Conservation (phyloP, 1,140 invertebrate species). For the Trachelipus rathkii region DNA sequence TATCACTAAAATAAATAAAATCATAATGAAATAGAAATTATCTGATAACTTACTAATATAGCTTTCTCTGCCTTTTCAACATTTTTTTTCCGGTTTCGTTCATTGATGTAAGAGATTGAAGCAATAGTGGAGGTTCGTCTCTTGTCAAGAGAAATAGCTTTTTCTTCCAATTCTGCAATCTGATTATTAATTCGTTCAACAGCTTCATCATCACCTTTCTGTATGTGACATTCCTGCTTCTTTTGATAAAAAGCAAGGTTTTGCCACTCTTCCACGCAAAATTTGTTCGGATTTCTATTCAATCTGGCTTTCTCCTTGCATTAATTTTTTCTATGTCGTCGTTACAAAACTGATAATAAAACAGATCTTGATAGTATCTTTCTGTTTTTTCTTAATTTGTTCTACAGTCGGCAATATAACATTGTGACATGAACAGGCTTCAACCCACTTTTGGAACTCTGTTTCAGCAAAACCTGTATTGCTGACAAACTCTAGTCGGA, state of each 20-base stretch:
- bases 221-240: conserved; percentile 67
- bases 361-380: conserved; percentile 78
- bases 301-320: conserved; percentile 82
- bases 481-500: conserved; percentile 93
- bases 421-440: conserved; percentile 64
- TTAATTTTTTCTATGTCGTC: conserved; percentile 68
- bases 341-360: conserved; percentile 82
- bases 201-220: conserved; percentile 66
- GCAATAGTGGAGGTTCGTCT: conserved; percentile 83
- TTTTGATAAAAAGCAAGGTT: conserved; percentile 87
- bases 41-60: conserved; percentile 53
- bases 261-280: conserved; percentile 99
- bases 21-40: conserved; percentile 51
- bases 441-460: conserved; percentile 91
- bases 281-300: conserved; percentile 85
- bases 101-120: conserved; percentile 94
- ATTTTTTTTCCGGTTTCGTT: conserved; percentile 86
- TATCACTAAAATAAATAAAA: not conserved
- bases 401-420: conserved; percentile 77
- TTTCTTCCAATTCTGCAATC: conserved; percentile 73
- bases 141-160: conserved; percentile 87
- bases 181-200: conserved; percentile 37
- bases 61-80: conserved; percentile 91
- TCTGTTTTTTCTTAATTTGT: conserved; percentile 75
- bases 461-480: conserved; percentile 90